These are phyloP conservation scores for Patella pellucida DNA, from an alignment of 2,888 invertebrate genomes.

Conservation along the genomic window DNA sequence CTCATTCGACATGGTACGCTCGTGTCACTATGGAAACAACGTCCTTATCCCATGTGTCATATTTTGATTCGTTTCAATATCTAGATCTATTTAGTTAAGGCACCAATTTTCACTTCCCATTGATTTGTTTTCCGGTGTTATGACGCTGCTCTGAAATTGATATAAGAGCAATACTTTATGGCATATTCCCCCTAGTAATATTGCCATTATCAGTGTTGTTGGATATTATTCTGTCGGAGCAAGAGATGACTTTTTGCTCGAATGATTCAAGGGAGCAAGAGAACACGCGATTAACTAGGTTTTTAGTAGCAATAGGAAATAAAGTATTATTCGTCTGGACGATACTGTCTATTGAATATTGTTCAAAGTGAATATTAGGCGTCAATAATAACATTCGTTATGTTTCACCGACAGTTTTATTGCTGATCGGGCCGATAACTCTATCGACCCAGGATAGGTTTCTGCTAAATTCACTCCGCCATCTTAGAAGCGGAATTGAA, in stretches of 20 bases:
- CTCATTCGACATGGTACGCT: neutral
- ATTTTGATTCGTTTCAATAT: conserved; percentile 2
- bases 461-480: too few relatives aligned
- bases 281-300: conserved; percentile 5
- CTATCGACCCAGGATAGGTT: neutral
- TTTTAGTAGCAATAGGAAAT: neutral
- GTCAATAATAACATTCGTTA: conserved; percentile 11
- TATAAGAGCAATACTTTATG: neutral
- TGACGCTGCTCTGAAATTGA: neutral
- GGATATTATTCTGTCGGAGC: neutral
- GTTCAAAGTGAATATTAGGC: conserved; percentile 2
- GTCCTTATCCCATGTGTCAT: conserved; percentile 13
- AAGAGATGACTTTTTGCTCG: conserved; percentile 9
- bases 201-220: conserved; percentile 7
- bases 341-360: conserved; percentile 4
- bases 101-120: conserved; percentile 10
- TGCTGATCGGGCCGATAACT: conserved; percentile 2
- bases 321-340: conserved; percentile 11
- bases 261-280: neutral
- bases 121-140: neutral
- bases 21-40: conserved; percentile 12
- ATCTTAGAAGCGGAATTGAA: too few relatives aligned
- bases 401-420: conserved; percentile 10
- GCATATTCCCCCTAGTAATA: conserved; percentile 1
- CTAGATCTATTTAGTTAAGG: neutral